Conservation (phyloP, 2,797 vertebrate genomes). For the Tauraco hartlaubi region DNA sequence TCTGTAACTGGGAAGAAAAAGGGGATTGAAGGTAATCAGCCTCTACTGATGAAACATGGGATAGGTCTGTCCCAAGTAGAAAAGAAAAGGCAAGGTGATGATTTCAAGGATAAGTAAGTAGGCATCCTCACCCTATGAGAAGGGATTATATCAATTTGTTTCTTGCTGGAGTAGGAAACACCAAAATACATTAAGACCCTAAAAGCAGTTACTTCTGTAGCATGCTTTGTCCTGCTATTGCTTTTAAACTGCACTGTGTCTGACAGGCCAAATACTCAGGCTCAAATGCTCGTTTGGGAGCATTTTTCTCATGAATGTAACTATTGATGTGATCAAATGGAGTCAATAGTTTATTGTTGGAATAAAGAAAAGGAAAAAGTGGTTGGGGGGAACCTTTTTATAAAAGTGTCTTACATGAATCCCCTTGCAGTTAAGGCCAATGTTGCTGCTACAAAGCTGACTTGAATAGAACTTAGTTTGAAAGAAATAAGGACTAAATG, state of each 20-base stretch:
- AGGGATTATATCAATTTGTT: neutral
- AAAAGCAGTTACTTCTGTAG: neutral
- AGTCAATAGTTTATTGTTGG: neutral
- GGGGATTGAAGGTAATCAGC: neutral
- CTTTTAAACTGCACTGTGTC: neutral
- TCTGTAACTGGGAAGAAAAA: neutral
- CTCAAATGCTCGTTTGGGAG: neutral
- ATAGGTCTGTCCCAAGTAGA: neutral
- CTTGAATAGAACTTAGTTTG: neutral
- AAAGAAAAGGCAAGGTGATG: neutral
- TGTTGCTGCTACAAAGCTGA: neutral
- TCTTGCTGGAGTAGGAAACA: neutral
- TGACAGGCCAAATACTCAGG: neutral
- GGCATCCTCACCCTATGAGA: fast-evolving
- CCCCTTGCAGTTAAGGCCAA: neutral
- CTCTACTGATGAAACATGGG: neutral
- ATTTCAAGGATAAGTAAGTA: neutral
- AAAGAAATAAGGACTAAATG: neutral
- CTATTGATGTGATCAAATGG: neutral
- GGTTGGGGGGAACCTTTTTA: neutral
- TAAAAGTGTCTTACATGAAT: neutral
- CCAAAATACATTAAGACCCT: neutral
- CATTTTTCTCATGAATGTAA: neutral
- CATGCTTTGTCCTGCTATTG: neutral
- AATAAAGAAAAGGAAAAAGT: neutral